Conservation (phyloP, 2,888 invertebrate species). For the Mesorhabditis spiculigera region DNA sequence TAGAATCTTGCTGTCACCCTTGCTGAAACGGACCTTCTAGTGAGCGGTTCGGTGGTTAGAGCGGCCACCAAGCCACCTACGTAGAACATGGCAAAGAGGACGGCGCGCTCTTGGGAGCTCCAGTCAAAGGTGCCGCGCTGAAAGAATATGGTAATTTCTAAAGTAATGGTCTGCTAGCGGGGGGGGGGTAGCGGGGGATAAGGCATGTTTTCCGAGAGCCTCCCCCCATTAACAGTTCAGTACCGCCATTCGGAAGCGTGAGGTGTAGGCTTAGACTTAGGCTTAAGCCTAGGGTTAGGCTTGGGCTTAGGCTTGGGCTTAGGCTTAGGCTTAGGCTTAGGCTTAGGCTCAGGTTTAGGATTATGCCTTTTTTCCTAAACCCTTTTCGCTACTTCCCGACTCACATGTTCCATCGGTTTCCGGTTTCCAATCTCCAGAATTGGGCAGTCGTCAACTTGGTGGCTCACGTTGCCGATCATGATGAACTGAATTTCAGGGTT, state of each 20-base stretch:
- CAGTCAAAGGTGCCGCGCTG: slow-evolving; percentile 48
- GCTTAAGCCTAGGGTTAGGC: too few species aligned
- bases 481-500: too few species aligned
- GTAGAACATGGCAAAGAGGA: slow-evolving; percentile 53
- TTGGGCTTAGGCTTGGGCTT: too few species aligned
- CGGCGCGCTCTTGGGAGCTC: slow-evolving; percentile 45
- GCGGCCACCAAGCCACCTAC: slow-evolving; percentile 36
- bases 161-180: neutral
- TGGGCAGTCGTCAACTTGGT: neutral
- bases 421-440: neutral
- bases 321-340: too few species aligned
- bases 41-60: slow-evolving; percentile 24
- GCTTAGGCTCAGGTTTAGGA: neutral
- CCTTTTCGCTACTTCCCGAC: neutral
- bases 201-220: too few species aligned
- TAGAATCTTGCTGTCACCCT: slow-evolving; percentile 27
- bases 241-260: too few species aligned
- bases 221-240: too few species aligned
- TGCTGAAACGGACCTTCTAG: slow-evolving; percentile 9
- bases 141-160: slow-evolving; percentile 10
- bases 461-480: neutral
- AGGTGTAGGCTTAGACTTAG: too few species aligned
- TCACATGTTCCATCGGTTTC: slow-evolving; percentile 4
- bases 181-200: too few species aligned
- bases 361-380: neutral